Evolutionary conservation across 2,113 vertebrate genomes (phyloP).

Genomic region (Nycticorax nycticorax): DNA sequence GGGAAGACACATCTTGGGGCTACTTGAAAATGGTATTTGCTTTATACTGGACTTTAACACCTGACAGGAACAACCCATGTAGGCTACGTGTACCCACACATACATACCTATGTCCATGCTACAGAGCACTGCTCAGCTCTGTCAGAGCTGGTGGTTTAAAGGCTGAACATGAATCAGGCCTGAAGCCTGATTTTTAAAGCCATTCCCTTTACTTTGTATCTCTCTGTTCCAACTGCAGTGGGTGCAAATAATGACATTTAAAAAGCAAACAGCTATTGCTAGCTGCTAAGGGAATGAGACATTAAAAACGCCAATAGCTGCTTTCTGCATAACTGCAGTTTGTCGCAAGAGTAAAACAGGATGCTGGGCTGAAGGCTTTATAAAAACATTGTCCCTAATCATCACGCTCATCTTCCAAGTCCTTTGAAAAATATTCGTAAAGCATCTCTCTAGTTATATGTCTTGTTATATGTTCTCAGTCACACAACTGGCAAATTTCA

Average conservation of each 20-base stretch:
- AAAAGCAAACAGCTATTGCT: not conserved
- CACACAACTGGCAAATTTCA: not conserved
- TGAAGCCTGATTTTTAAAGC: not conserved
- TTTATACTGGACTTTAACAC: not conserved
- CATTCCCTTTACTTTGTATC: not conserved
- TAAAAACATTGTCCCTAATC: not conserved
- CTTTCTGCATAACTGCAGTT: conserved; percentile 8
- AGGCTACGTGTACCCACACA: not conserved
- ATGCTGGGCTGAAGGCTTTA: not conserved
- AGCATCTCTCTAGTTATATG: not conserved
- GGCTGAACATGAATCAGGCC: not conserved
- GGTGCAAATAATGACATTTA: not conserved
- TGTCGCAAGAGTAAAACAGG: not conserved
- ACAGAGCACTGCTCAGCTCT: not conserved
- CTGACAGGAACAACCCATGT: not conserved
- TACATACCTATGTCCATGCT: fast-evolving
- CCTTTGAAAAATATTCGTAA: not conserved
- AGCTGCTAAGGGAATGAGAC: not conserved
- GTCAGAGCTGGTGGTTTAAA: not conserved
- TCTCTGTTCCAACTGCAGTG: not conserved
- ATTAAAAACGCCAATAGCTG: not conserved
- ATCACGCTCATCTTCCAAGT: not conserved
- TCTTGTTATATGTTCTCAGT: not conserved
- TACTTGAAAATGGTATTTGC: not conserved
- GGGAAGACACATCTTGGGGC: not conserved